A percentile compares a stretch with the other conserved stretches of the same genome.
These are phyloP conservation scores for Cephalopterus ornatus DNA, from an alignment of 2,113 vertebrate genomes.

Conservation along the genomic window DNA sequence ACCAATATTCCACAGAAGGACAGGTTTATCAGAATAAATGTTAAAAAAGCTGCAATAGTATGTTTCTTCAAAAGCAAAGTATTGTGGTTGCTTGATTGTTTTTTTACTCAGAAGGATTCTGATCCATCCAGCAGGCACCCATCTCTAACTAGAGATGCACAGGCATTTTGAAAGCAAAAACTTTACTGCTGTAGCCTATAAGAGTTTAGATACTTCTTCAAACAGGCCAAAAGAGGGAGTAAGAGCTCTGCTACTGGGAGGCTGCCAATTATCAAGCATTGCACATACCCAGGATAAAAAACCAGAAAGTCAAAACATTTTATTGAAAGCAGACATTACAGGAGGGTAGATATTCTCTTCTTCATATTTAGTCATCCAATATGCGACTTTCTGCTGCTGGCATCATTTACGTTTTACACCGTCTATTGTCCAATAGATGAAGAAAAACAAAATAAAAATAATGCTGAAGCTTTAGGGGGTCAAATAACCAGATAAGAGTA, in stretches of 20 bases:
- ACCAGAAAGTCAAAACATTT: not conserved
- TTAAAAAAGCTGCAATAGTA: not conserved
- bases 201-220: not conserved
- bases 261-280: not conserved
- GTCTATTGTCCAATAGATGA: not conserved
- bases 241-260: not conserved
- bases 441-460: not conserved
- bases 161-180: not conserved
- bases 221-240: not conserved
- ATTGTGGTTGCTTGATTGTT: not conserved
- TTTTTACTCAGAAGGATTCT: not conserved
- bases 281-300: not conserved
- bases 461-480: fast-evolving
- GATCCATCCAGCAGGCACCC: not conserved
- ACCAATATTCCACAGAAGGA: not conserved
- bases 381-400: not conserved
- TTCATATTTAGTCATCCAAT: not conserved
- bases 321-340: not conserved
- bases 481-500: not conserved
- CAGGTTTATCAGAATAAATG: not conserved
- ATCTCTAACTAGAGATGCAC: not conserved
- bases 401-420: not conserved
- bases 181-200: no score
- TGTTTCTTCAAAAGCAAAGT: not conserved
- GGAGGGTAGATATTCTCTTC: not conserved